Evolutionary conservation across 2,888 invertebrate genomes (phyloP), one percentile per base, ranked within the genome.

Genomic region (Hetaerina titia): DNA sequence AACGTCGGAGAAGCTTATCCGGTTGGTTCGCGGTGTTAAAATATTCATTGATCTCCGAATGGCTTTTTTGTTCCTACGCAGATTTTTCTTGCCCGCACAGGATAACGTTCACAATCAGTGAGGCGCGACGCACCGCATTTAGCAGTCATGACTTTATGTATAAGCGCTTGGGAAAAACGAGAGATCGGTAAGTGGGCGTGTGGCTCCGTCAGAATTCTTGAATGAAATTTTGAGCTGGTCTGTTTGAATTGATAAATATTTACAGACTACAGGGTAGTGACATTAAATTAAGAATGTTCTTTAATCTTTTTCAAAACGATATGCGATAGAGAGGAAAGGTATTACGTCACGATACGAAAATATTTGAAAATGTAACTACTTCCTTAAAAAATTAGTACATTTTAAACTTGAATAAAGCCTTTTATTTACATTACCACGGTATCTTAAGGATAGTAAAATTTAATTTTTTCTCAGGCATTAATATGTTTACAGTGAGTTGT

Each of bases 91-190:
- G 81, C 81, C 13, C 31, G 11, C 31, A 13, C 31, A 6, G 81
- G 81, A 81, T 81, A 81, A 81, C 81, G 7, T 31, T 81, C 69
- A 31, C 81, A 81, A 81, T 81, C 81, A 81, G 81, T 81, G 13
- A 9, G 81, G 25, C 81, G 11, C 81, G 81, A 81, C 81, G 22
- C 13, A 13, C 81, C 25, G 81, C 81, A n/a, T 81, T 81, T 81
- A 81, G 81, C 31, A 25, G 8, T 81, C 8, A 81, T 31, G 81
- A 31, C 25, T 31, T 81, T 81, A 81, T 81, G 81, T 25, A 81
- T 81, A 31, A 81, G 81, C 9, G 81, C 13, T 11, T n/a, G 22
- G 81, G 13, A 69, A 69, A 22, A 69, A 6, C 69, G 2, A 69
- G n/a, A 11, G 25, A 81, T n/a, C 9, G 25, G 81, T 5, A 31